Evolutionary conservation across 2,888 invertebrate species (phyloP), one percentile per base, ranked within the genome.

Genomic region (Meteorus cinctellus): DNA sequence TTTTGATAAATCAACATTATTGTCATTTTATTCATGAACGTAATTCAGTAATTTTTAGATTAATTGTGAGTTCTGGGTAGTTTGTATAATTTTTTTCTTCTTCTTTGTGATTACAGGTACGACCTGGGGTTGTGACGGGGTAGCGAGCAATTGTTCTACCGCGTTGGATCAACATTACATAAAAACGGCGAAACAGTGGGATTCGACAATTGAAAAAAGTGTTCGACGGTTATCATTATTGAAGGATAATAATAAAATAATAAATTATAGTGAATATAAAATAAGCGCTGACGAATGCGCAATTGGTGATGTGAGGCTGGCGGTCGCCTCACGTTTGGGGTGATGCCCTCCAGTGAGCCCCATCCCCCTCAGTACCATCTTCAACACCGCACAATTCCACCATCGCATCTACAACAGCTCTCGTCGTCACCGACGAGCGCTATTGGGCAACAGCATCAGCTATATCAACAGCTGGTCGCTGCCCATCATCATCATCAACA

Each of bases 291-390:
- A 81, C 83, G 85, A 81, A 84, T 84, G 84, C 86, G 86, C 86
- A 84, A 85, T 86, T 83, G 88, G 88, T 88, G 88, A 88, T 88
- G 88, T 88, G 88, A 88, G 88, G 88, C 88, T 88, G 87, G 85
- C 84, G 87, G 84, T 84, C 86, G 88, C 88, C 88, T 88, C 87
- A 87, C 88, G 88, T 86, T 86, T 88, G 88, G 88, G 88, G 88
- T 88, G 88, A 88, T 88, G 88, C 88, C 88, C 88, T 88, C 88
- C 88, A 88, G 88, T 88, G 88, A 88, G 88, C 88, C 88, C 84
- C 88, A 88, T 88, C 88, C 88, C 87, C 85, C 88, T 82, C 88
- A 87, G 84, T 88, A 88, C 88, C 88, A 88, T 84, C 88, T 88
- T 84, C 88, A 87, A 81, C 88, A 88, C 82, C 87, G 85, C 85